Base-by-base conservation (phyloP, 1,140 invertebrate genomes). In the Araneus ventricosus region DNA sequence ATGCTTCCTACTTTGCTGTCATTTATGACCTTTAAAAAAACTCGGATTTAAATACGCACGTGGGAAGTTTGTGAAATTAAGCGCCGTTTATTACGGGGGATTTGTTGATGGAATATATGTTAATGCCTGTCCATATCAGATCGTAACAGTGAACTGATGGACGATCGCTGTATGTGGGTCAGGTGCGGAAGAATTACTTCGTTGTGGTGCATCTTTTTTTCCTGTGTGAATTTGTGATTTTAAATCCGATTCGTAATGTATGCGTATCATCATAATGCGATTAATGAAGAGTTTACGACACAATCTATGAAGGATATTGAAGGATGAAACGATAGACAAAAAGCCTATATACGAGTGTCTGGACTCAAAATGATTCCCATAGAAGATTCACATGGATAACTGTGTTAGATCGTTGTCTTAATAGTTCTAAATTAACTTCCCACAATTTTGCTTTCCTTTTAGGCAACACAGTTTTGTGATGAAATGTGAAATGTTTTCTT, bases 11-110 rank as follows among this genome's bases (percentile, higher is more conserved):
- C 59, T 59, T 61, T 37, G 3, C 27, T 63, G 57, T 63, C 63
- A 37, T 59, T 87, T 59, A 87, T 63, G 85, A 61, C 85, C 82
- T 52, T 84, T 84, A 84, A 41, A 52, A 41, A 52, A 27, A 27
- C 5, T 52, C 4, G 17, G 8, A n/a, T 80, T 82, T 52, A 4
- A 17, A 57, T 17, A 84, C 14, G 27, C 24, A 24, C 24, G 14
- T 8, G 39, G 37, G 37, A 17, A 45, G 10, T 41, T 14, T 3
- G 41, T 30, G 41, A 37, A 37, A 37, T 20, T 37, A 34, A 52
- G 41, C 5, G 24, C 1, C 30, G 3, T 37, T 75, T 37, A 57
- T 52, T 57, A 22, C 24, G 2, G 61, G n/a, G 39, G 80, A 52
- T 30, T 41, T 84, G 80, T 24, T 4, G 5, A 45, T 30, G 22